Base-by-base conservation (phyloP, 1,140 invertebrate genomes). In the Bombus cullumanus region DNA sequence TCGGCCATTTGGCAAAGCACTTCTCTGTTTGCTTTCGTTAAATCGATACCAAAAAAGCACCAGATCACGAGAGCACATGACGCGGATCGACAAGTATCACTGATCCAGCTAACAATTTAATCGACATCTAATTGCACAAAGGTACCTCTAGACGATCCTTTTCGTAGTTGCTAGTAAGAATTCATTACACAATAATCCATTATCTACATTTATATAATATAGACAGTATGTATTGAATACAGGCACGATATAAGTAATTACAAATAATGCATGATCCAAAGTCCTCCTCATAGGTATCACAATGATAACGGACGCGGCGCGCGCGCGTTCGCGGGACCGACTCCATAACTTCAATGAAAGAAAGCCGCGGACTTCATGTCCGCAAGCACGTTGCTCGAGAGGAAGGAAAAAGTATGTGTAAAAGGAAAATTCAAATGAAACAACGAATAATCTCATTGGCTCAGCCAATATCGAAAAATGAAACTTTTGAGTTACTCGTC, bases 161-260 rank as follows among this genome's bases (percentile, higher is more conserved):
- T 85, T 18, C 62, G 69, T 76, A 90, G 83, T 86, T 82, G 79
- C 92, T 89, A 92, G 83, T 88, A 92, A 89, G 90, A 92, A 91
- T 91, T 92, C 87, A 88, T 92, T 90, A 92, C 83, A 90, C 84
- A 91, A 72, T 90, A 91, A 86, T 90, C 89, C 77, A 90, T 91
- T 94, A 92, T 93, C 93, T 92, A 93, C 91, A 93, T 91, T 91
- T 92, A 92, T 91, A 92, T 91, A 91, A 84, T 86, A 91, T 91
- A 94, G 92, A 94, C 91, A 93, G 89, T 91, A 89, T 91, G 89
- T 94, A 93, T 93, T 93, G 92, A 90, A 94, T 94, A 94, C 93
- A 94, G 94, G 94, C 94, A 94, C 94, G 88, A 94, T 94, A 94
- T 93, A 93, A 93, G 93, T 93, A 93, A 93, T 93, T 93, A 93